phyloP scores from a whole-genome alignment of 2,113 vertebrate genomes.

The rat (Rattus norvegicus) region DNA sequence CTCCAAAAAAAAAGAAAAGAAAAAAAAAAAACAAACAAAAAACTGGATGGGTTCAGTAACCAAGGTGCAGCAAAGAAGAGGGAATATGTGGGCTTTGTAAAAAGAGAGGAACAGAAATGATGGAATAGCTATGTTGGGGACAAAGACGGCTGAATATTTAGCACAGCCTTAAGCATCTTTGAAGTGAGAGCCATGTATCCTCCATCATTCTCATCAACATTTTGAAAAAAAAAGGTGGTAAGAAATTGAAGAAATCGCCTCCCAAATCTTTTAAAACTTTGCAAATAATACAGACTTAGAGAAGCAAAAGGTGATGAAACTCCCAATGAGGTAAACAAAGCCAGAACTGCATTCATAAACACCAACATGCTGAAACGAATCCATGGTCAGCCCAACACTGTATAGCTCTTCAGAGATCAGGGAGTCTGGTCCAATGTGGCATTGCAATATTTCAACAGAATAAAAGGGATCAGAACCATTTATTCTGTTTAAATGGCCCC shows the following conservation, averaged over 20 bases:
- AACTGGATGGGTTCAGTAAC: not conserved
- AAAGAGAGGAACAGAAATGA: not conserved
- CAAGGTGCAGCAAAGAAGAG: no score
- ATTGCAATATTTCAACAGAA: not conserved
- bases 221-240: not conserved
- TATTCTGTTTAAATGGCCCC: not conserved
- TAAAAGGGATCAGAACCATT: not conserved
- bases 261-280: not conserved
- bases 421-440: not conserved
- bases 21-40: no score
- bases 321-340: not conserved
- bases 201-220: no score
- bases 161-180: not conserved
- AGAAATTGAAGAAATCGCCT: not conserved
- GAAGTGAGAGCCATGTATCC: not conserved
- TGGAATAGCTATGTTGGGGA: not conserved
- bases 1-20: no score
- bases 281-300: not conserved
- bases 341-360: not conserved
- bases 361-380: not conserved
- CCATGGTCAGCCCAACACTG: rapidly evolving
- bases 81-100: not conserved
- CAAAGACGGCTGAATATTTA: not conserved
- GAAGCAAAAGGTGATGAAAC: not conserved
- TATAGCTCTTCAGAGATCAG: not conserved